These are phyloP conservation scores for Poeciliopsis retropinna DNA, from an alignment of 2,113 vertebrate genomes.

Conservation along the genomic window DNA sequence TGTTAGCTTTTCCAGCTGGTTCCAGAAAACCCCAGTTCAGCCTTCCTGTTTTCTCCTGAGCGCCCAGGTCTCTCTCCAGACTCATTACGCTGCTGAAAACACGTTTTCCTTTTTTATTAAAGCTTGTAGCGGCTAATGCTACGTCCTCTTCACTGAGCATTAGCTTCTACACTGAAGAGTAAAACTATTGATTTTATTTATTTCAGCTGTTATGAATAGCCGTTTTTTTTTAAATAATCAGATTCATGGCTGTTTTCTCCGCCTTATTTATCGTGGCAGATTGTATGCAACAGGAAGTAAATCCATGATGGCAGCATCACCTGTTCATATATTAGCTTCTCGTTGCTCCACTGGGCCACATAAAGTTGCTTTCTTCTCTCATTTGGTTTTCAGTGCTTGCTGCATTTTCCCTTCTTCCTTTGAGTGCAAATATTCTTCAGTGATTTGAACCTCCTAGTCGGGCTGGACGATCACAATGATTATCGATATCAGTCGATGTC, in stretches of 20 bases:
- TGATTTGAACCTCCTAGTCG: conserved; percentile 50
- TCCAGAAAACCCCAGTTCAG: background rate
- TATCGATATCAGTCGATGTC: no score
- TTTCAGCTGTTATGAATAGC: conserved; percentile 3
- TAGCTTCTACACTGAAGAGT: no score
- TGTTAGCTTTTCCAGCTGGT: no score
- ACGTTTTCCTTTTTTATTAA: background rate
- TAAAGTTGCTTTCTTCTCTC: conserved; percentile 75
- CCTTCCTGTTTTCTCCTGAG: background rate
- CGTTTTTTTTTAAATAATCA: conserved; percentile 1
- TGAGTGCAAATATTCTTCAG: conserved; percentile 76
- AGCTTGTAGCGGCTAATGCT: background rate
- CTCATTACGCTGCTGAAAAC: background rate
- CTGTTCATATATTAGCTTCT: conserved; percentile 78
- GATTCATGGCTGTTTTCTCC: conserved; percentile 29
- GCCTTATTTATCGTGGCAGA: conserved; percentile 5
- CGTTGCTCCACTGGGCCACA: conserved; percentile 74
- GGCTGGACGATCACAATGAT: no score
- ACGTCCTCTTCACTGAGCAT: no score
- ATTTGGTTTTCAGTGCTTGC: conserved; percentile 82
- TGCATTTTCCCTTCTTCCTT: conserved; percentile 69
- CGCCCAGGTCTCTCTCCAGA: background rate
- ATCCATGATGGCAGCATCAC: background rate
- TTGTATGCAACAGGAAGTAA: conserved; percentile 17
- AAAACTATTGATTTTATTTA: background rate